Evolutionary conservation across 2,113 vertebrate genomes (phyloP).

Genomic region (Gobiocypris rarus): DNA sequence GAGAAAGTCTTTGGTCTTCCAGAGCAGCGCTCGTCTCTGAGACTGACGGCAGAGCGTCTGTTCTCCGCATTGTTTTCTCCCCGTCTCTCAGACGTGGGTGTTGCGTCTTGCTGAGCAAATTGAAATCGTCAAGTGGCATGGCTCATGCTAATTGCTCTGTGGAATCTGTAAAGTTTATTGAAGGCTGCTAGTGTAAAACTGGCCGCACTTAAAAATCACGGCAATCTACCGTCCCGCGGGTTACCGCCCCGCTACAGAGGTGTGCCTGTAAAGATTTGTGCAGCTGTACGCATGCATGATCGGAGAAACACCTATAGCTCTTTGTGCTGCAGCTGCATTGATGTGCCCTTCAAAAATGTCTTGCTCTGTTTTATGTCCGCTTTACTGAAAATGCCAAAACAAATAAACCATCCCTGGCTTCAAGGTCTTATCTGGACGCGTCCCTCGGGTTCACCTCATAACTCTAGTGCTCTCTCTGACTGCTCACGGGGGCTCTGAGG

Average conservation of each 20-base stretch:
- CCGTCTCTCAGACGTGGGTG: slow-evolving; percentile 49
- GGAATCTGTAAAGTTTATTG: slow-evolving; percentile 42
- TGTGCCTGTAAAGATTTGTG: slow-evolving; percentile 26
- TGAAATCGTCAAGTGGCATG: slow-evolving; percentile 52
- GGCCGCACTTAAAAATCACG: background rate
- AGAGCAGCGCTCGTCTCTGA: slow-evolving; percentile 38
- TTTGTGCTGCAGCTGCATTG: slow-evolving; percentile 7
- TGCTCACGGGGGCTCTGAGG: slow-evolving; percentile 14
- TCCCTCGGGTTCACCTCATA: slow-evolving; percentile 38
- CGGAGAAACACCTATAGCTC: slow-evolving; percentile 7
- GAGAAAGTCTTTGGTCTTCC: slow-evolving; percentile 40
- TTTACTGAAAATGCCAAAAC: slow-evolving; percentile 38
- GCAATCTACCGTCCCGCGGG: background rate
- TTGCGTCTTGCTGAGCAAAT: slow-evolving; percentile 54
- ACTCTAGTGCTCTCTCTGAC: slow-evolving; percentile 39
- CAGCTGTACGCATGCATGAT: background rate
- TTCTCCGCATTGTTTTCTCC: slow-evolving; percentile 45
- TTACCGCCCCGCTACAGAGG: background rate
- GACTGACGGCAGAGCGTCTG: slow-evolving; percentile 40
- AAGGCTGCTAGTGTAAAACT: slow-evolving; percentile 37
- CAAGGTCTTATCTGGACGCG: slow-evolving; percentile 30
- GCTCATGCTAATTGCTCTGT: slow-evolving; percentile 50
- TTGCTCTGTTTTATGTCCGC: slow-evolving; percentile 36
- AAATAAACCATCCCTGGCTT: slow-evolving; percentile 21
- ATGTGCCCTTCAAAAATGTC: slow-evolving; percentile 34